Percentiles rank a stretch among this genome's conserved stretches.
Conservation (phyloP, 1,140 invertebrate genomes). For the Drosophila nannoptera region DNA sequence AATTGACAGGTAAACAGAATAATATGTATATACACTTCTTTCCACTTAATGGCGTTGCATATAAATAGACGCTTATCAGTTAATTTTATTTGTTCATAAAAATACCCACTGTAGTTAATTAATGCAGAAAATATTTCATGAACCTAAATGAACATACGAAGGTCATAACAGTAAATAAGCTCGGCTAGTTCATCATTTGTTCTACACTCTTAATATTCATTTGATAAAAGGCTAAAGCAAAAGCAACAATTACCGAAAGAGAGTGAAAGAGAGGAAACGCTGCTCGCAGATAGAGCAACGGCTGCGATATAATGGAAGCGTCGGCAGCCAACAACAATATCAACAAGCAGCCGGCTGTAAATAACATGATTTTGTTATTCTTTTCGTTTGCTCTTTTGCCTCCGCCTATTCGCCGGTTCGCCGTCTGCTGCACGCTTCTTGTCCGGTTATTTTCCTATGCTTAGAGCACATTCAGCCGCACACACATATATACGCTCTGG, state of each 20-base stretch:
- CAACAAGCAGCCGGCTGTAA: constrained; percentile 50
- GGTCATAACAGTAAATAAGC: background rate
- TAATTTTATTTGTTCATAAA: background rate
- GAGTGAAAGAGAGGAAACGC: background rate
- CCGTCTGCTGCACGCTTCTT: background rate
- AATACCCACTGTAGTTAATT: background rate
- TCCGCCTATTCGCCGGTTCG: constrained; percentile 26
- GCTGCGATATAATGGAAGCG: constrained; percentile 28
- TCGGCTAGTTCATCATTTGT: too few species aligned
- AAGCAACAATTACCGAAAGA: background rate
- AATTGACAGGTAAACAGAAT: constrained; percentile 1
- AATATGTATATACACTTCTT: background rate
- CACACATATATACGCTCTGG: background rate
- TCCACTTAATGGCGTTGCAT: background rate
- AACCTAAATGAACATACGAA: background rate
- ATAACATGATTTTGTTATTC: background rate
- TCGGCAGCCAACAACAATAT: constrained; percentile 13
- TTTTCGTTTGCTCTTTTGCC: background rate
- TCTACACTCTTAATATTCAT: too few species aligned
- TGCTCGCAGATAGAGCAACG: constrained; percentile 10
- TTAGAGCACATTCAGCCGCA: background rate
- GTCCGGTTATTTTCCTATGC: constrained; percentile 15
- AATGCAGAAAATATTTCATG: background rate
- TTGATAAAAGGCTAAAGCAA: too few species aligned
- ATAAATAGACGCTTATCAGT: constrained; percentile 6